A percentile compares a stretch with the other conserved stretches of the same genome.
Conservation (phyloP, 1,140 invertebrate species). For the Achatina immaculata region DNA sequence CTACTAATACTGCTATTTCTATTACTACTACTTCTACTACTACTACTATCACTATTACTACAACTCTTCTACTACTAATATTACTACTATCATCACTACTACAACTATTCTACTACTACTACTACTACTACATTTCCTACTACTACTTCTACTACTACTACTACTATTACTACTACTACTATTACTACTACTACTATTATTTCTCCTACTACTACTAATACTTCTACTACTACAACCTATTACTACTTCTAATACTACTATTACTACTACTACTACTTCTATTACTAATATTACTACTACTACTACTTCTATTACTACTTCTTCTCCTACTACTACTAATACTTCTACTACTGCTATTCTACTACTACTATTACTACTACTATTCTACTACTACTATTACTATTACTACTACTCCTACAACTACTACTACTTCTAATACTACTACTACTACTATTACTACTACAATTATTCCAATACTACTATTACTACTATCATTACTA, state of each 20-base stretch:
- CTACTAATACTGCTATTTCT: neutral
- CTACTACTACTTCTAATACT: neutral
- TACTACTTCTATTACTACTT: conserved; percentile 3
- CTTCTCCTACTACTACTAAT: conserved; percentile 1
- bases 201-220: conserved; percentile 4
- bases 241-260: no score
- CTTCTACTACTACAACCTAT: no score
- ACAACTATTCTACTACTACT: neutral
- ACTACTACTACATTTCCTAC: neutral
- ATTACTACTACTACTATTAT: conserved; percentile 2
- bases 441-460: conserved; percentile 20
- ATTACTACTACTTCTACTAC: neutral
- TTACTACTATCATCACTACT: neutral
- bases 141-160: neutral
- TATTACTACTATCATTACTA: conserved; percentile 29
- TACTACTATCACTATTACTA: neutral
- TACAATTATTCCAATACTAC: conserved; percentile 26
- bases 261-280: neutral
- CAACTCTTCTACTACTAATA: neutral
- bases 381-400: neutral
- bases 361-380: neutral
- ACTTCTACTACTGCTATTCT: conserved; percentile 8
- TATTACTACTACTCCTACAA: no score
- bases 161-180: neutral
- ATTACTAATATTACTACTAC: neutral